Conservation (phyloP, 2,113 vertebrate genomes). For the Poeciliopsis occidentalis region DNA sequence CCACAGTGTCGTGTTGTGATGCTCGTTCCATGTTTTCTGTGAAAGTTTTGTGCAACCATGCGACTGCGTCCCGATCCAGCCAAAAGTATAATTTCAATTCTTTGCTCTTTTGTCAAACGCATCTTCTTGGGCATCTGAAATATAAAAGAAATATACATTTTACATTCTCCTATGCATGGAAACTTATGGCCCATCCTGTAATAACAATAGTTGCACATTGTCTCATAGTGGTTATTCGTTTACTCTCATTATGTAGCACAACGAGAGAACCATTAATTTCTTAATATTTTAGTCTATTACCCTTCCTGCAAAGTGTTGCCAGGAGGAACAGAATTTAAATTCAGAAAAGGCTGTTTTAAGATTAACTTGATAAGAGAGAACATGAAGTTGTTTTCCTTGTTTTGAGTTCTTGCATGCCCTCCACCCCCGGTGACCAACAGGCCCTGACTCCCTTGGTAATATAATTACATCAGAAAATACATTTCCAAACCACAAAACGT, state of each 20-base stretch:
- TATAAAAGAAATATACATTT: no score
- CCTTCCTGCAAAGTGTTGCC: background rate
- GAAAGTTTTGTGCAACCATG: no score
- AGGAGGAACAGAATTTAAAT: background rate
- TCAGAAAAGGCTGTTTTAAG: background rate
- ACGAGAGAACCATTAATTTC: background rate
- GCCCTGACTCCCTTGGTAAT: constrained; percentile 29
- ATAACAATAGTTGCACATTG: background rate
- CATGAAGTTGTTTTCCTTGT: background rate
- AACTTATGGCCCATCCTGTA: no score
- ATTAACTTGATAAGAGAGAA: background rate
- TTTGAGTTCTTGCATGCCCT: background rate
- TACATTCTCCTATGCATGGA: no score
- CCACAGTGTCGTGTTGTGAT: no score
- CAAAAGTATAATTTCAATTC: no score
- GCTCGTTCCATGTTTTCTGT: no score
- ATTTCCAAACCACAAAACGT: background rate
- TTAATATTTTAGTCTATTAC: constrained; percentile 1
- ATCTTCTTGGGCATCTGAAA: no score
- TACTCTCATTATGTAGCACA: constrained; percentile 1
- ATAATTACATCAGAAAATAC: background rate
- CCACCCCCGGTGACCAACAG: background rate
- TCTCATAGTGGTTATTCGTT: background rate
- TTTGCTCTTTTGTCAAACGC: no score
- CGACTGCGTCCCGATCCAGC: no score